Percentiles rank a stretch among this genome's conserved stretches.
Conservation (phyloP, 2,797 vertebrate genomes). For the Hyperoplus lanceolatus region DNA sequence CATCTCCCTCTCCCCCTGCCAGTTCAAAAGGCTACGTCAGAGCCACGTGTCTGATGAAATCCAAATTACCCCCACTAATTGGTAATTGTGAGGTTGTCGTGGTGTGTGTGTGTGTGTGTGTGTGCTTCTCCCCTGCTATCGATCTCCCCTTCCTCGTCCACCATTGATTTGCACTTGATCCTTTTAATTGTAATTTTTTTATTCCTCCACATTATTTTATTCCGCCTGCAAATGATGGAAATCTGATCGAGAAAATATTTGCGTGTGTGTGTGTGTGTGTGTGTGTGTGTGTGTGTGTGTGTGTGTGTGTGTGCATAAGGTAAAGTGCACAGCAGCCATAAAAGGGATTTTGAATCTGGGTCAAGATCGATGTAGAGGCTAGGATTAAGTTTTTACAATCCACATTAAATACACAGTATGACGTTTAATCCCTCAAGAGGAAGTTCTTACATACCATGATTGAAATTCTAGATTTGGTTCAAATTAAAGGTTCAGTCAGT, state of each 20-base stretch:
- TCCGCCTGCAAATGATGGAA: not conserved
- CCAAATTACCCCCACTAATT: conserved; percentile 70
- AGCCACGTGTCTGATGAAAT: conserved; percentile 68
- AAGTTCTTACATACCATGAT: conserved; percentile 72
- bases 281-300: conserved; percentile 3
- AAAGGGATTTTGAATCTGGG: conserved; percentile 66
- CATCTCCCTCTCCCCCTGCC: conserved; percentile 27
- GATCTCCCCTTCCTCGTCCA: conserved; percentile 38
- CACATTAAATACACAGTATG: conserved; percentile 65
- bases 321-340: conserved; percentile 39
- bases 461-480: conserved; percentile 56
- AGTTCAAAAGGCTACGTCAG: conserved; percentile 66
- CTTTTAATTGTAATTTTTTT: conserved; percentile 64
- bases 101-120: conserved; percentile 39
- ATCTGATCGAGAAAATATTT: conserved; percentile 6
- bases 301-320: not conserved
- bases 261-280: no score
- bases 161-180: conserved; percentile 72
- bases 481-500: no score
- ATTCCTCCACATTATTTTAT: conserved; percentile 49
- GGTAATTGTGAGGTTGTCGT: conserved; percentile 65
- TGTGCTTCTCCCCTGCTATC: conserved; percentile 50
- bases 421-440: conserved; percentile 74
- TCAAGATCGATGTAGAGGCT: conserved; percentile 69
- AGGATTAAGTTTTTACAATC: conserved; percentile 74